Evolutionary conservation across 2,113 vertebrate species (phyloP).

Genomic region (Indicator indicator): DNA sequence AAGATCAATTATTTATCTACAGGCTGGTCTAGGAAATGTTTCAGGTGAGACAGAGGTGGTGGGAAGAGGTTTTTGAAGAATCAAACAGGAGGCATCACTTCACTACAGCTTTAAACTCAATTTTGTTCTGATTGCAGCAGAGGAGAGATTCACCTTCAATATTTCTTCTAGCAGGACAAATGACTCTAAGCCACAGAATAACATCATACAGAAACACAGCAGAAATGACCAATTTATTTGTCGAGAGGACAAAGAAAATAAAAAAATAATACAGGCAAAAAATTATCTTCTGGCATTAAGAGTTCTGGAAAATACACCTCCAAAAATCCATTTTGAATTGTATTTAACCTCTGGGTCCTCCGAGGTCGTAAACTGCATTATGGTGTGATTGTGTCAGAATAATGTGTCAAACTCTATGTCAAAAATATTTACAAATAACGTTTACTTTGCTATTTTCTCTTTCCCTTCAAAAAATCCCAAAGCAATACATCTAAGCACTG

Average conservation of each 20-base stretch:
- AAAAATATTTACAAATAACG: constrained; percentile 20
- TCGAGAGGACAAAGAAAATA: not conserved
- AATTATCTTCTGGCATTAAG: not conserved
- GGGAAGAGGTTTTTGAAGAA: not conserved
- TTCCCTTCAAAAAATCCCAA: constrained; percentile 7
- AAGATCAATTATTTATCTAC: not conserved
- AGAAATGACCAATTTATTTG: not conserved
- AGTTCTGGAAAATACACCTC: not conserved
- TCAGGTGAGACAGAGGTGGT: not conserved
- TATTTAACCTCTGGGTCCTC: not conserved
- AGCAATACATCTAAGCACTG: not conserved
- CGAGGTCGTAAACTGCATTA: not conserved
- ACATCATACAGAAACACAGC: not conserved
- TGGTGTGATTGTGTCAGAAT: not conserved
- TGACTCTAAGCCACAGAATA: not conserved
- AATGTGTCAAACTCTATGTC: not conserved
- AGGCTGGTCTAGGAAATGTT: not conserved
- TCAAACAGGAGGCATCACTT: not conserved
- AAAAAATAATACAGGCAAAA: not conserved
- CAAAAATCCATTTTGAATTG: not conserved
- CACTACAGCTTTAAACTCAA: not conserved
- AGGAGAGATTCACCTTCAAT: not conserved
- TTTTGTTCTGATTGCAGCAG: not conserved
- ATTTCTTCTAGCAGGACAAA: not conserved
- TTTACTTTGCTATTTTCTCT: constrained; percentile 30